Percentiles rank a stretch among this genome's conserved stretches.
These are phyloP conservation scores for Bothrops alternatus DNA, from an alignment of 2,797 vertebrate species.

Conservation along the genomic window DNA sequence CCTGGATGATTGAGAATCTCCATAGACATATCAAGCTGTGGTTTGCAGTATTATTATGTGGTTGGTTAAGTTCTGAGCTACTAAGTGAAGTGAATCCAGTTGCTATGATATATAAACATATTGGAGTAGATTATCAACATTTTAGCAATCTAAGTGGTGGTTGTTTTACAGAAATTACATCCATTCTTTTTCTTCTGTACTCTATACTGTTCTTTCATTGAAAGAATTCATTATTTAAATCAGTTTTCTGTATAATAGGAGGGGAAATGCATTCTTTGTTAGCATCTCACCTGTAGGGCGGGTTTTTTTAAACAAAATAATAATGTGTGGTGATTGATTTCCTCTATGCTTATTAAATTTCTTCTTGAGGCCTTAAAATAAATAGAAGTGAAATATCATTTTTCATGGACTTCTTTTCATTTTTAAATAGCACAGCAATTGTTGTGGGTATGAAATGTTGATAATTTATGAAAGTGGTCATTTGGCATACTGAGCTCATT, in stretches of 20 bases:
- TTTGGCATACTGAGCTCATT: constrained; percentile 23
- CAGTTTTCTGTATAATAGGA: background rate
- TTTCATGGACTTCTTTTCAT: constrained; percentile 58
- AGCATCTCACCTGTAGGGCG: background rate
- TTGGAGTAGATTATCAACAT: background rate
- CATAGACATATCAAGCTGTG: background rate
- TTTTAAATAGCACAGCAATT: constrained; percentile 61
- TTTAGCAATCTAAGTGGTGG: background rate
- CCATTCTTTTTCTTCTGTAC: background rate
- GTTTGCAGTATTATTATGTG: background rate
- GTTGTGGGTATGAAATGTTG: constrained; percentile 51
- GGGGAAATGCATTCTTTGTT: background rate
- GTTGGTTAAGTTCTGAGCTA: background rate
- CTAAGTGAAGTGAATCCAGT: background rate
- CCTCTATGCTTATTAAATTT: constrained; percentile 65
- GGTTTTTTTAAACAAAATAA: background rate
- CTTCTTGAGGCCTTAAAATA: constrained; percentile 46
- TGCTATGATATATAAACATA: background rate
- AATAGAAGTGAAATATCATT: constrained; percentile 54
- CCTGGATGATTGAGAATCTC: background rate
- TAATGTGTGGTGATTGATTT: constrained; percentile 54
- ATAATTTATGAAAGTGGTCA: constrained; percentile 55
- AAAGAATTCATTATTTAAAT: background rate
- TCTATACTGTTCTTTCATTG: background rate
- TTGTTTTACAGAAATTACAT: background rate